Conservation (phyloP, 2,888 invertebrate species). For the Spisula subtruncata region DNA sequence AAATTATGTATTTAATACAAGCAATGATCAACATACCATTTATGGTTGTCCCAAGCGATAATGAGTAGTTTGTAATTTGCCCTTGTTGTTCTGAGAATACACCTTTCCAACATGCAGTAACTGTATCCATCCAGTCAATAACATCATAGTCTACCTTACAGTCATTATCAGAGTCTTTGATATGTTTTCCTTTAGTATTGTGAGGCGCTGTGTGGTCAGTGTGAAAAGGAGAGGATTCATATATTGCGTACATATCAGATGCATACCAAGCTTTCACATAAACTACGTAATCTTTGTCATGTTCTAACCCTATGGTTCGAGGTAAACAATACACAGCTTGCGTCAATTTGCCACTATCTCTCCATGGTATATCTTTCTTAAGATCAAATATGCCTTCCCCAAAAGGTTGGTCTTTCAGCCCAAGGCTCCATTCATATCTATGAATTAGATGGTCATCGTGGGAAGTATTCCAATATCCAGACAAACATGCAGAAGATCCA, state of each 20-base stretch:
- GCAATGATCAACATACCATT: conserved; percentile 42
- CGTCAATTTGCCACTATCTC: conserved; percentile 62
- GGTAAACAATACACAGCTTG: conserved; percentile 65
- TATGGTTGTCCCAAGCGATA: conserved; percentile 64
- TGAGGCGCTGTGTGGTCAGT: conserved; percentile 70
- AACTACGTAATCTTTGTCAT: conserved; percentile 59
- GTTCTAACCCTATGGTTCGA: conserved; percentile 32
- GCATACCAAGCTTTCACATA: conserved; percentile 72
- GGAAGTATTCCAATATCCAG: conserved; percentile 42
- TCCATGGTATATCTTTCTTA: conserved; percentile 66
- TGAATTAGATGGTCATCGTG: conserved; percentile 37
- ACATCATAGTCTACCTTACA: conserved; percentile 61
- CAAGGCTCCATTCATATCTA: conserved; percentile 74
- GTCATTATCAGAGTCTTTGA: conserved; percentile 60
- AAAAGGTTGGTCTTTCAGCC: conserved; percentile 49
- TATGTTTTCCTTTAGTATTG: conserved; percentile 47
- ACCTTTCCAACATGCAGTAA: conserved; percentile 66
- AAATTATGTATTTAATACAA: too few relatives aligned
- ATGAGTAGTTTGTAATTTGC: conserved; percentile 33
- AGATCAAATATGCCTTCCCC: conserved; percentile 70
- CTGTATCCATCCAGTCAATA: conserved; percentile 52
- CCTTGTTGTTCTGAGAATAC: conserved; percentile 64
- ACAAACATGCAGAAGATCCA: conserved; percentile 49
- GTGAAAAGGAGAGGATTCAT: conserved; percentile 56
- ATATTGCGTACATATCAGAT: conserved; percentile 40